Conservation (phyloP, 2,888 invertebrate species). For the Leptura quadrifasciata region DNA sequence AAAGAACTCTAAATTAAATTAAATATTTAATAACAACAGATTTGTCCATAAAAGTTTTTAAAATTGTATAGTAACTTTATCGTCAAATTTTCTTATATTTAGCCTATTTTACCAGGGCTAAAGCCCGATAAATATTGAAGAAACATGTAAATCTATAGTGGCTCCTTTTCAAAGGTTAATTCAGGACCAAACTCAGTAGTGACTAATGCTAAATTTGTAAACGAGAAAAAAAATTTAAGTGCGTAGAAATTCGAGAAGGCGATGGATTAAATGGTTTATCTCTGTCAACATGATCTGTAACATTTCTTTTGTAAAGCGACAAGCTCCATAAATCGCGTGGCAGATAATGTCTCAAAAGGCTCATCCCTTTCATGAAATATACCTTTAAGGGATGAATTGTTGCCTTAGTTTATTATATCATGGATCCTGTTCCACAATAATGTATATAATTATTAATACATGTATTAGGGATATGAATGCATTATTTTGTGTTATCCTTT, state of each 20-base stretch:
- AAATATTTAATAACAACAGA: too few relatives aligned
- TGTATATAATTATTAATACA: slow-evolving; percentile 8
- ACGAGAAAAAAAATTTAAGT: not conserved
- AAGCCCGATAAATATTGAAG: slow-evolving; percentile 12
- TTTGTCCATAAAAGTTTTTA: too few relatives aligned
- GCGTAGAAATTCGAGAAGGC: not conserved
- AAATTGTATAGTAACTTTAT: too few relatives aligned
- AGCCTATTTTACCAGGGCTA: too few relatives aligned
- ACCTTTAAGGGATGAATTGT: not conserved
- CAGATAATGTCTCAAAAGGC: slow-evolving; percentile 3
- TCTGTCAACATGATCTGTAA: slow-evolving; percentile 4
- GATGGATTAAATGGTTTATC: slow-evolving; percentile 7
- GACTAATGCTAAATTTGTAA: not conserved
- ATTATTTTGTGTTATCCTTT: not conserved
- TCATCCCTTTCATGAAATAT: slow-evolving; percentile 7
- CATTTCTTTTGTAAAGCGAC: slow-evolving; percentile 2
- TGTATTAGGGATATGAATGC: not conserved
- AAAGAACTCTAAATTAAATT: too few relatives aligned
- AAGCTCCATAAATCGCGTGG: not conserved
- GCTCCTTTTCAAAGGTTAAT: not conserved
- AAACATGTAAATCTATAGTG: not conserved
- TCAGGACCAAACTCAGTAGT: not conserved
- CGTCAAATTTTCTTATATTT: too few relatives aligned
- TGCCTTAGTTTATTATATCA: slow-evolving; percentile 2
- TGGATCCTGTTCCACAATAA: not conserved